Percentiles rank a stretch among this genome's conserved stretches.
phyloP scores from a whole-genome alignment of 2,113 vertebrate genomes.

The Stigmatopora argus region DNA sequence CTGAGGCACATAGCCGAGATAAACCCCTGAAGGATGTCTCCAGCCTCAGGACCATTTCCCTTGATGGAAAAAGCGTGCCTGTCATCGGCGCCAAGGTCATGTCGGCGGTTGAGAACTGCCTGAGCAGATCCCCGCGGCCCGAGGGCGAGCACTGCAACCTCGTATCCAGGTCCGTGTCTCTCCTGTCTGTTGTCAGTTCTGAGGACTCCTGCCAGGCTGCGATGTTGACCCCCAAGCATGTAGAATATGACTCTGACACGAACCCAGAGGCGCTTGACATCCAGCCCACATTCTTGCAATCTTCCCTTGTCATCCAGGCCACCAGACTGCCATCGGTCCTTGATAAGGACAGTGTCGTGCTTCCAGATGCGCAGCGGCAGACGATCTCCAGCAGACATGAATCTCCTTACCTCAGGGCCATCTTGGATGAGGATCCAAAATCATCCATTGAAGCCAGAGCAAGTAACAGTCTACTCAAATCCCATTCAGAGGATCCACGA shows the following conservation, averaged over 20 bases:
- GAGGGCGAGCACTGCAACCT: constrained; percentile 81
- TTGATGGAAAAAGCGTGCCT: constrained; percentile 76
- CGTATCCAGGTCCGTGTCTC: constrained; percentile 84
- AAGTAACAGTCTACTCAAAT: constrained; percentile 70
- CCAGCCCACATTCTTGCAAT: constrained; percentile 86
- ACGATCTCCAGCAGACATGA: constrained; percentile 69
- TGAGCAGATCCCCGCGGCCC: constrained; percentile 81
- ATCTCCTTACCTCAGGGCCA: constrained; percentile 77
- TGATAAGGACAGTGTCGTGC: constrained; percentile 77
- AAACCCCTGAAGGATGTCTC: constrained; percentile 78
- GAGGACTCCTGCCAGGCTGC: constrained; percentile 88
- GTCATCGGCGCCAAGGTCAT: constrained; percentile 67
- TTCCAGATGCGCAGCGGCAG: constrained; percentile 73
- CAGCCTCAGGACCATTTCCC: constrained; percentile 77
- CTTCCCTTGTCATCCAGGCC: constrained; percentile 78
- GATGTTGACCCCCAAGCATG: constrained; percentile 78
- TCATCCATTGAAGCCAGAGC: constrained; percentile 72
- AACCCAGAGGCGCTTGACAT: constrained; percentile 84
- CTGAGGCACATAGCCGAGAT: constrained; percentile 76
- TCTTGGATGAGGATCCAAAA: constrained; percentile 83
- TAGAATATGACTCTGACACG: constrained; percentile 86
- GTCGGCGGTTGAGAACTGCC: constrained; percentile 74
- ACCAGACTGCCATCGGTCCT: constrained; percentile 83
- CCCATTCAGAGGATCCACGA: constrained; percentile 67
- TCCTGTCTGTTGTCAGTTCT: constrained; percentile 88